Base-by-base conservation (phyloP, 2,888 invertebrate genomes). In the Dastarcus helophoroides region DNA sequence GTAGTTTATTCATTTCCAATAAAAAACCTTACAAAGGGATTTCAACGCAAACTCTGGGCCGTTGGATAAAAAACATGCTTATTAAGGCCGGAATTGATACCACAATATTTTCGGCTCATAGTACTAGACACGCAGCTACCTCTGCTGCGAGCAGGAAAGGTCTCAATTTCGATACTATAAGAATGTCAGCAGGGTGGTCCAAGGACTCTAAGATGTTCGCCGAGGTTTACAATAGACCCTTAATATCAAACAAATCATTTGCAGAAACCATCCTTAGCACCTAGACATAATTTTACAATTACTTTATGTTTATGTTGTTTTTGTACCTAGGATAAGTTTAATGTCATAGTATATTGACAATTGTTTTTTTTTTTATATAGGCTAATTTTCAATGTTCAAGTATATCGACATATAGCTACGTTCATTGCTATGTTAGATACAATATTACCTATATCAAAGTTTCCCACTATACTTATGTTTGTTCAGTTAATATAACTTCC, bases 101-200 rank as follows among this genome's bases (percentile, higher is more conserved):
- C 13, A 14, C 19, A 2, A 24, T 33, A 4, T 48, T 47, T 31
- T 37, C 27, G 12, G 33, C 42, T 8, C 45, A 46, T 17, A 35
- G 40, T 13, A 46, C 46, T 1, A 26, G 47, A 21, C 46, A 49
- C 25, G 42, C 49, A 3, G 22, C 46, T 5, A 44, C 47, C 4
- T 48, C 46, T 1, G 33, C 34, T 6, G 48, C 47, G 2, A 22
- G 30, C 5, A 38, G 37, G 25, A 15, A 32, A 7, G 44, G 46
- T 1, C 25, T 47, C 4, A 38, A 27, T 15, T 14, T 47, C n/a
- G 44, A 44, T n/a, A 6, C 32, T 3, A 44, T 46, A 8, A 22
- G 33, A 17, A 33, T 29, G 26, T 29, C 43, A 1, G 46, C 41
- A 4, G 44, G 45, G 1, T 46, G 46, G 46, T 35, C 33, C 4